Base-by-base conservation (phyloP, 2,113 vertebrate genomes). In the Trachemys scripta region DNA sequence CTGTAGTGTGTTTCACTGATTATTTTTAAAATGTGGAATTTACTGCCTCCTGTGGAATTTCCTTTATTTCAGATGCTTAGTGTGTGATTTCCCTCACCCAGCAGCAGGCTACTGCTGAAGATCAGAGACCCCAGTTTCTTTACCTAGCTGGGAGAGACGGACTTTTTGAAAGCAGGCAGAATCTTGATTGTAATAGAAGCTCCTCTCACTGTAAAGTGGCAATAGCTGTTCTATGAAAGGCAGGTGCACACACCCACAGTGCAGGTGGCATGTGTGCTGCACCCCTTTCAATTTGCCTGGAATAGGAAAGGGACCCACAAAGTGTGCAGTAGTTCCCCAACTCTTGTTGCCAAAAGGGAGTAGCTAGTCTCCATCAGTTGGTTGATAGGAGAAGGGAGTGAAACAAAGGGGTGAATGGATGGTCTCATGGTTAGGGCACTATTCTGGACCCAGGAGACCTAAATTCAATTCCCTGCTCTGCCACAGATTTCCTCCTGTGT, bases 401-500 rank as follows among this genome's bases (percentile, higher is more conserved):
- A 87, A 90, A 81, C 35, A 92, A 65, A 59, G 82, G 12, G 42
- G 11, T 78, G 75, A 47, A 38, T 85, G 10, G 24, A 10, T 94
- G 50, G 51, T n/a, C 13, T 92, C n/a, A 2, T 82, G 75, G 59
- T 10, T 87, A 84, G 49, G 49, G 57, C 62, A 29, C 50, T 0
- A 0, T 83, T 53, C 79, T 96, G 85, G 89, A 89, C 57, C 49
- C 57, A 95, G 90, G 95, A 79, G 0, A 96, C 92, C 81, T 69
- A 50, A 81, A 20, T 93, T 69, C 29, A 72, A 38, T 92, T 42
- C 76, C 54, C 59, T 94, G 50, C 51, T 91, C 82, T 90, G 57
- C 88, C 91, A 87, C 89, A 84, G 83, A 94, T 94, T 97, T 97
- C 96, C 96, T 97, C 47, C 93, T 96, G 1, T 80, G 47, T 3